Base-by-base conservation (phyloP, 2,888 invertebrate species). In the Escarpia spicata region DNA sequence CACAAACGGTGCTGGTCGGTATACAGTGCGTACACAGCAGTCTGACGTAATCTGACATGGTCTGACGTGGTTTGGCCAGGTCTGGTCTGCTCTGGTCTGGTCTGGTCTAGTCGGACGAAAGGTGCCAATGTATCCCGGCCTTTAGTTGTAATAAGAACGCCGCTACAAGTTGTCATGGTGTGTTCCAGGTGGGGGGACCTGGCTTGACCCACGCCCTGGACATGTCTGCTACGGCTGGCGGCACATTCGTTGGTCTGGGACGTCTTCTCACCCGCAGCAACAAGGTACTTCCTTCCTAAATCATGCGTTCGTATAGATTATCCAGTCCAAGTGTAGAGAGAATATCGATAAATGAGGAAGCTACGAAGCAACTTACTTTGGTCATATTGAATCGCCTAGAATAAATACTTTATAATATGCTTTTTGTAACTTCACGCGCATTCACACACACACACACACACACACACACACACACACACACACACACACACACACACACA, bases 211-310 rank as follows among this genome's bases (percentile, higher is more conserved):
- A 15, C 6, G n/a, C 75, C 26, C 3, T 75, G 19, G 26, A 75
- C 75, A 4, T 75, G 19, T 75, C 75, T 6, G 75, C 75, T 26
- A 26, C 75, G 75, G 75, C 19, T 26, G 75, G 75, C n/a, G 19
- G 75, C 75, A 75, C n/a, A n/a, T 75, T 75, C 75, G 75, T 75
- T 75, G n/a, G 75, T 26, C 75, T 75, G 75, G 75, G 75, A n/a
- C 19, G 75, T 2, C 75, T 75, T 26, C n/a, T 75, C 26, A 75
- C 75, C 26, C 75, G 75, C 75, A 75, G 75, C 75, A 75, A n/a
- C 26, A 75, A 75, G 75, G 75, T 75, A 75, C 75, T 37, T 37
- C 37, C 37, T 37, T 37, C 37, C 37, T 37, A 37, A 52, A 1
- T 52, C 9, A 52, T 52, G 8, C 12, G 52, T 52, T 52, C 12